Base-by-base conservation (phyloP, 2,888 invertebrate genomes). In the Apamea epomidion region DNA sequence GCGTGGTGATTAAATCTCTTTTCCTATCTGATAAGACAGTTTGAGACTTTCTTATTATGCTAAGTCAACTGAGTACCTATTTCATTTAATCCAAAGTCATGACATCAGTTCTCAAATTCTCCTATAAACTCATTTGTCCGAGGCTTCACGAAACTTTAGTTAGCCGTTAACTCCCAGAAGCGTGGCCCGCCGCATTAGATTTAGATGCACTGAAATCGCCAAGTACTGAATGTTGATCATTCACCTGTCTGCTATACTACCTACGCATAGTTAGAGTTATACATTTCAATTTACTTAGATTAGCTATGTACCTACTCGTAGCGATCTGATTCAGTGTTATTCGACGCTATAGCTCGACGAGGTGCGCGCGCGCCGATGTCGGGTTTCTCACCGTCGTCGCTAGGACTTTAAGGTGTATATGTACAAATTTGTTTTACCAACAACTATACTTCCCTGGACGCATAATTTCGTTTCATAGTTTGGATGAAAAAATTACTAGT, bases 341-440 rank as follows among this genome's bases (percentile, higher is more conserved):
- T 77, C 70, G 83, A 81, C 87, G 80, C 80, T 76, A 69, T 74
- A 54, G 48, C 74, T 73, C 73, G 74, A 21, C 74, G 51, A 21
- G 76, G 74, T 68, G 83, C 71, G 58, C 69, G 54, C 70, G 76
- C 81, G 74, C 74, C 58, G 1, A 2, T 16, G 60, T 65, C 77
- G 83, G 80, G 69, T 42, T 68, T 69, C 74, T 79, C 79, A 73
- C 81, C 85, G 83, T 87, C 85, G 77, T 87, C 85, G 77, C 82
- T 89, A 84, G 78, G 69, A 90, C 85, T 89, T 92, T 93, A 92
- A 93, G 92, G 92, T 94, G 93, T 95, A 92, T 92, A 92, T 96
- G 96, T 96, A 97, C 96, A 96, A 96, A 96, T 96, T 94, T 96
- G 91, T 94, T 95, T 96, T 95, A 94, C 92, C 92, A 90, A 91